Conservation (phyloP, 2,888 invertebrate species). For the Gymnoscelis rufifasciata region DNA sequence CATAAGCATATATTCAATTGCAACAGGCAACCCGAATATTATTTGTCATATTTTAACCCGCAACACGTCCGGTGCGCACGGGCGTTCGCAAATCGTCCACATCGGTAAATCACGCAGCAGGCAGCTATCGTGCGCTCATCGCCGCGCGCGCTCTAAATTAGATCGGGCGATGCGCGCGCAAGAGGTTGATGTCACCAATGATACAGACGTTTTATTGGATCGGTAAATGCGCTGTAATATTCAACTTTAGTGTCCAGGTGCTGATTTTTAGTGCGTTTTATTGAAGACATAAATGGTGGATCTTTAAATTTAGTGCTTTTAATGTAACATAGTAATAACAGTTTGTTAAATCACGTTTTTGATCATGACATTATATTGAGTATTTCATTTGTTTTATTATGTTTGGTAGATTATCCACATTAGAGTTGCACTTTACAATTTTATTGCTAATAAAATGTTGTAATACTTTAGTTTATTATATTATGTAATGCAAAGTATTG, state of each 20-base stretch:
- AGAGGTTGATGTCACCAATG: conserved; percentile 14
- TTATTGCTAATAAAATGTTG: too few species aligned
- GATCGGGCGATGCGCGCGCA: conserved; percentile 32
- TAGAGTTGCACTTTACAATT: too few species aligned
- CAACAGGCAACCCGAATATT: neutral
- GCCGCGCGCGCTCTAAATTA: conserved; percentile 49
- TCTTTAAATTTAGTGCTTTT: neutral
- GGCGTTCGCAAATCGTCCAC: conserved; percentile 21
- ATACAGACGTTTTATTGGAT: conserved; percentile 19
- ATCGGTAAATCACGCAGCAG: conserved; percentile 50
- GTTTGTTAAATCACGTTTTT: too few species aligned
- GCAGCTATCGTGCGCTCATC: conserved; percentile 46
- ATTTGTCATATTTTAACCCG: conserved; percentile 3
- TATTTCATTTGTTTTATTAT: too few species aligned
- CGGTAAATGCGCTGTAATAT: neutral
- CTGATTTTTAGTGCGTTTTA: neutral
- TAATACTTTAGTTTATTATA: too few species aligned
- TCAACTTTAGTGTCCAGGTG: neutral
- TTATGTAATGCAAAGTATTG: too few species aligned
- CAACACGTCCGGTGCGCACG: neutral
- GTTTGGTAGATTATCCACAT: too few species aligned
- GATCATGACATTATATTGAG: too few species aligned
- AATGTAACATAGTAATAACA: too few species aligned
- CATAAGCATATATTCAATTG: too few species aligned
- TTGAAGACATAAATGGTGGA: neutral